Percentiles rank a stretch among this genome's conserved stretches.
Evolutionary conservation across 1,140 invertebrate genomes (phyloP).

Genomic region (Apis laboriosa): DNA sequence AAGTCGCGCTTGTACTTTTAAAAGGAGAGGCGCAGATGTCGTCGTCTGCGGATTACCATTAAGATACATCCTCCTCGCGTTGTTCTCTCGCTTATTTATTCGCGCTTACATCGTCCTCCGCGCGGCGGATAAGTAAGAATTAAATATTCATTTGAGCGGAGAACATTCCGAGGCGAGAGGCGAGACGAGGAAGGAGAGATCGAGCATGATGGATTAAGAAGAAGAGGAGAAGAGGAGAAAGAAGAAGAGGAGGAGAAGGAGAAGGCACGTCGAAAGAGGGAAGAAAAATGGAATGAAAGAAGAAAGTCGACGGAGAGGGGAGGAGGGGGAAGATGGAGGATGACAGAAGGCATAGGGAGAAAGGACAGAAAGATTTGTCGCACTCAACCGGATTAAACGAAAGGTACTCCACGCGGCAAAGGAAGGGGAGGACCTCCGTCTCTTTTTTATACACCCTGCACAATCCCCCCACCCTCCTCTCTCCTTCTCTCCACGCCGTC

Average conservation of each 20-base stretch:
- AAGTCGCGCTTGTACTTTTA: neutral
- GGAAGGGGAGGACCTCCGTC: neutral
- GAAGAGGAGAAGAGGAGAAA: neutral
- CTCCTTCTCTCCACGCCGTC: neutral
- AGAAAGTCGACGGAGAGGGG: neutral
- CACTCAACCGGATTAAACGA: slow-evolving; percentile 60
- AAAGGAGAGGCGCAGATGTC: slow-evolving; percentile 56
- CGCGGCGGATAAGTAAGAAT: slow-evolving; percentile 63
- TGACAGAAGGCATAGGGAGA: neutral
- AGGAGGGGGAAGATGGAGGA: neutral
- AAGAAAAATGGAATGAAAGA: neutral
- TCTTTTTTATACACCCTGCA: slow-evolving; percentile 6
- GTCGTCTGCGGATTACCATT: slow-evolving; percentile 69
- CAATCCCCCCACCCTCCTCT: neutral
- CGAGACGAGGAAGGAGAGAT: neutral
- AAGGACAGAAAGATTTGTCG: slow-evolving; percentile 51
- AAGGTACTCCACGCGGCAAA: slow-evolving; percentile 29
- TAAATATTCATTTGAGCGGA: slow-evolving; percentile 66
- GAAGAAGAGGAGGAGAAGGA: neutral
- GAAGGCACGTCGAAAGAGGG: neutral
- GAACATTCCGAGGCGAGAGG: slow-evolving; percentile 5
- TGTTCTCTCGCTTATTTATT: slow-evolving; percentile 63
- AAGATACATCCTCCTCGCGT: slow-evolving; percentile 63
- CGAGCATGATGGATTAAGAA: slow-evolving; percentile 8
- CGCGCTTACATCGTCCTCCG: slow-evolving; percentile 51